Base-by-base conservation (phyloP, 92 coral and sea anemone species). In the Porites cylindrica region DNA sequence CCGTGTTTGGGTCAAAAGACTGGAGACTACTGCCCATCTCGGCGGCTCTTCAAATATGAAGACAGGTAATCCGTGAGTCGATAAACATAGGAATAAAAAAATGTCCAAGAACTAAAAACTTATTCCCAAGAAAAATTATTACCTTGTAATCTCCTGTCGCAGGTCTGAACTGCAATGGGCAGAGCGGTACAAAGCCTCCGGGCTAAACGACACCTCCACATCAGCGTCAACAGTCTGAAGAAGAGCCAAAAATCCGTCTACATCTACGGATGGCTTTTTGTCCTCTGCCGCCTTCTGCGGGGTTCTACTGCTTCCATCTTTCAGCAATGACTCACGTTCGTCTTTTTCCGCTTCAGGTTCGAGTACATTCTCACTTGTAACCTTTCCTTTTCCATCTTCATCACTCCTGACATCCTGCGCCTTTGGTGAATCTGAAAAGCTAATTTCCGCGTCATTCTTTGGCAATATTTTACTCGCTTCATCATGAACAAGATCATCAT, bases 181-280 rank as follows among this genome's bases (percentile, higher is more conserved):
- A 51, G 95, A 87, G 20, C 85, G 95, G 86, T 96, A 96, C 16
- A 96, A 70, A 1, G 90, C 86, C 88, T 94, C 98, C 21, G 96
- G 93, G 54, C 98, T 92, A 61, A 90, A 94, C 43, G 98, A 91
- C 88, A 92, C 98, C 83, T 94, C 98, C 9, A 94, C 73, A 77
- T 96, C 98, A 77, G 86, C 94, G 83, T 96, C 98, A 21, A 94
- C 98, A 1, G 89, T 85, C 50, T 82, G 90, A 12, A 96, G 80
- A 43, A 96, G 53, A 29, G 81, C 54, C 63, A 96, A 83, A 60
- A 92, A 90, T 24, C 87, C 93, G 59, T 90, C 92, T 13, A 80
- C 78, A 51, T 71, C 79, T 14, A 96, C 86, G 8, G 91, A 68
- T 11, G 93, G 94, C 70, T 66, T 11, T 69, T 32, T 64, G 24